phyloP scores from a whole-genome alignment of 2,113 vertebrate species.

The Capreolus pygargus region DNA sequence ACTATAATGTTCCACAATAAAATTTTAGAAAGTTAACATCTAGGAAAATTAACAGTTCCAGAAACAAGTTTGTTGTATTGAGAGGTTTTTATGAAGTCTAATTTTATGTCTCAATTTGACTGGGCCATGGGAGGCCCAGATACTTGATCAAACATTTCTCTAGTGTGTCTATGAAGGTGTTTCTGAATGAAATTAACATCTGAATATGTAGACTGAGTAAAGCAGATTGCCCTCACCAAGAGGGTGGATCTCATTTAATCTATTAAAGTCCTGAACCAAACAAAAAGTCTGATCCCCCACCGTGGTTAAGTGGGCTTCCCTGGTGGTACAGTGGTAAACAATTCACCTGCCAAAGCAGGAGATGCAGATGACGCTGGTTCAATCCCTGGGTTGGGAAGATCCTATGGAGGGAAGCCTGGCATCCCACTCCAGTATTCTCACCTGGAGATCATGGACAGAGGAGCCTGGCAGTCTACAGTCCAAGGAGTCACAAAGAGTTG shows the following conservation, averaged over 20 bases:
- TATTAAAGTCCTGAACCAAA: background rate
- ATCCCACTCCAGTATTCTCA: background rate
- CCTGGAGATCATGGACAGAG: background rate
- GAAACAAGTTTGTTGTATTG: background rate
- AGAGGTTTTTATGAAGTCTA: background rate
- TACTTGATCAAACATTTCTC: background rate
- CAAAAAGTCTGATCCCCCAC: rapidly evolving
- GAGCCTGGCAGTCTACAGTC: background rate
- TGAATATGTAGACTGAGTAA: background rate
- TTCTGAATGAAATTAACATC: background rate
- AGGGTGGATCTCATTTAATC: background rate
- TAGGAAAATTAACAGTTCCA: background rate
- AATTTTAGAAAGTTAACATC: background rate
- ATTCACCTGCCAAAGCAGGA: background rate
- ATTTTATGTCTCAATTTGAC: background rate
- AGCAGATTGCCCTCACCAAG: background rate
- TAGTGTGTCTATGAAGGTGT: background rate
- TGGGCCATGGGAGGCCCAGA: background rate
- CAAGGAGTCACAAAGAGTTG: background rate
- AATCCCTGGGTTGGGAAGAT: background rate
- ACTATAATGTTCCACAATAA: background rate
- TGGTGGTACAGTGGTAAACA: background rate
- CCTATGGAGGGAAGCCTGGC: background rate
- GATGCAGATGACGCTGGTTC: background rate
- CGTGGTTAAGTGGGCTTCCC: background rate